phyloP scores from a whole-genome alignment of 1,140 invertebrate species.

The Bombyx mandarina region DNA sequence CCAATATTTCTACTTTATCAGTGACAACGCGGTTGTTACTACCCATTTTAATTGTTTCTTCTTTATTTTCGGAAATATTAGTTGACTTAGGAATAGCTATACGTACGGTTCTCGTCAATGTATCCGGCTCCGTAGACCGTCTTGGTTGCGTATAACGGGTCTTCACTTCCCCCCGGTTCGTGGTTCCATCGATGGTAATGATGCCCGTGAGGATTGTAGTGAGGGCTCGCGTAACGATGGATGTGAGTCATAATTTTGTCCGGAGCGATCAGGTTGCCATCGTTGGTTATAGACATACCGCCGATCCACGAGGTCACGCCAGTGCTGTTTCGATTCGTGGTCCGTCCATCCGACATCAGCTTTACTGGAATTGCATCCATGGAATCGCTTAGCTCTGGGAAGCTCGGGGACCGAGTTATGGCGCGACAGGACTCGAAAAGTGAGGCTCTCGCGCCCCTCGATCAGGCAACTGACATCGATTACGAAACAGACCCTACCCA shows the following conservation, averaged over 20 bases:
- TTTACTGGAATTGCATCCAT: conserved; percentile 68
- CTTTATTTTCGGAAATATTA: conserved; percentile 1
- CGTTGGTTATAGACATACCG: conserved; percentile 66
- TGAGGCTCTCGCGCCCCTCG: conserved; percentile 50
- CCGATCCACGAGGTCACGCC: conserved; percentile 61
- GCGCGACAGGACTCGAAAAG: conserved; percentile 44
- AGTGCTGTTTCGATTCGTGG: conserved; percentile 51
- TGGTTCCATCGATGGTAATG: conserved; percentile 60
- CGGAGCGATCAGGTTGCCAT: conserved; percentile 62
- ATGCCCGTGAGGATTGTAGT: conserved; percentile 61
- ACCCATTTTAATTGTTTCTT: neutral
- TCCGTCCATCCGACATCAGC: conserved; percentile 62
- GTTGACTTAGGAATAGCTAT: conserved; percentile 19
- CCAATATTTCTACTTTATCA: conserved; percentile 25
- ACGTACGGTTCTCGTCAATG: conserved; percentile 68
- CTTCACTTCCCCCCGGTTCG: conserved; percentile 60
- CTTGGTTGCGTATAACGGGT: conserved; percentile 61
- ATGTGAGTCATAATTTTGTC: conserved; percentile 64
- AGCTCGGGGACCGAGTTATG: conserved; percentile 43
- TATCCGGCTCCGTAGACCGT: conserved; percentile 65
- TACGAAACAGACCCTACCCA: conserved; percentile 41
- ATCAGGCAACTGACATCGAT: conserved; percentile 31
- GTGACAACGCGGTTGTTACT: no score
- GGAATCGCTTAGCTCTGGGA: conserved; percentile 58
- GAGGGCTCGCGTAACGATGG: conserved; percentile 60